phyloP scores from a whole-genome alignment of 2,888 invertebrate species.

The Gastrophysa polygoni region DNA sequence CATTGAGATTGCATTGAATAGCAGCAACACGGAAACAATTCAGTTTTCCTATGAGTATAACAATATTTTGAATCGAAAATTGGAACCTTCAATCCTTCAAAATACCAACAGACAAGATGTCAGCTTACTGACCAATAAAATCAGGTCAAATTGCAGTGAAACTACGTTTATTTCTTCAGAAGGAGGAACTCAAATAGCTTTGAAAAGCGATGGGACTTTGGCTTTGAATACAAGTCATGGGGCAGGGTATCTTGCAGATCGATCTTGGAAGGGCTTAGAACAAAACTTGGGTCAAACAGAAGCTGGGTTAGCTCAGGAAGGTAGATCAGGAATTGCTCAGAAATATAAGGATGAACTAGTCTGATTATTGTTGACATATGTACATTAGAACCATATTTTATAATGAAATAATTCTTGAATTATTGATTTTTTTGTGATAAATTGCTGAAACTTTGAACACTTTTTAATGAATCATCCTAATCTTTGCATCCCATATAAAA shows the following conservation, averaged over 20 bases:
- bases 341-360: conserved; percentile 67
- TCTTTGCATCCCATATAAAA: too few species aligned
- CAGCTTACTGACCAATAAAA: conserved; percentile 76
- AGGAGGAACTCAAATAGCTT: conserved; percentile 42
- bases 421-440: too few species aligned
- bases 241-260: conserved; percentile 67
- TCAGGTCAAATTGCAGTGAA: conserved; percentile 53
- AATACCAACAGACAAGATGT: conserved; percentile 61
- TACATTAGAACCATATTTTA: too few species aligned
- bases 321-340: conserved; percentile 77
- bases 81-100: conserved; percentile 5
- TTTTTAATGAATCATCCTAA: too few species aligned
- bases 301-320: conserved; percentile 71
- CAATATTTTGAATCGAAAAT: conserved; percentile 62
- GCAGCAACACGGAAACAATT: conserved; percentile 52
- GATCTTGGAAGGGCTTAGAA: conserved; percentile 88
- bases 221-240: conserved; percentile 63
- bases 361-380: conserved; percentile 14
- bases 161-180: conserved; percentile 13
- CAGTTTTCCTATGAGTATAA: conserved; percentile 70
- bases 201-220: conserved; percentile 58
- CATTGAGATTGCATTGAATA: conserved; percentile 82
- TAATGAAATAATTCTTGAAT: too few species aligned
- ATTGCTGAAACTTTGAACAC: too few species aligned
- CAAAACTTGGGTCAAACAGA: conserved; percentile 77